phyloP scores from a whole-genome alignment of 2,113 vertebrate species.

The Leptodactylus fuscus region DNA sequence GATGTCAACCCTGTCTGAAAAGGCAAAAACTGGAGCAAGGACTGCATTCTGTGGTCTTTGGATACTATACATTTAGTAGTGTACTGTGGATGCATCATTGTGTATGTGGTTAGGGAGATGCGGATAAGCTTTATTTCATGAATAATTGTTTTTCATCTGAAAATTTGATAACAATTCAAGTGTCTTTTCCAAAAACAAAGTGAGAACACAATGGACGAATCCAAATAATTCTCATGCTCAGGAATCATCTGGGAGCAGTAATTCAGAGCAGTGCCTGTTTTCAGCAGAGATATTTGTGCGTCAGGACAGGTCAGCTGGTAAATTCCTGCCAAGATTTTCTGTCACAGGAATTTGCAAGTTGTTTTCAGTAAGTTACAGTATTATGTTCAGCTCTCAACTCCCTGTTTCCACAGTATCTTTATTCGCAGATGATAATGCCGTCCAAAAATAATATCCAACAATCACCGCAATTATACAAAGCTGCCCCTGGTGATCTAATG shows the following conservation, averaged over 20 bases:
- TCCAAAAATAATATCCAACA: conserved; percentile 35
- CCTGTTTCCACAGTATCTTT: conserved; percentile 11
- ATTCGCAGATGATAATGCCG: conserved; percentile 9
- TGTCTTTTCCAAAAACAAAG: not conserved
- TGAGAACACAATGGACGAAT: not conserved
- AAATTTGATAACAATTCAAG: not conserved
- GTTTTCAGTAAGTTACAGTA: conserved; percentile 21
- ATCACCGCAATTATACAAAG: conserved; percentile 22
- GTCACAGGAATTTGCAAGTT: conserved; percentile 19
- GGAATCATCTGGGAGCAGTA: conserved; percentile 20
- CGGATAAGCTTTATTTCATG: not conserved
- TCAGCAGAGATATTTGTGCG: conserved; percentile 14
- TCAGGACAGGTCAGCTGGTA: conserved; percentile 1
- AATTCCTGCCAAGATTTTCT: conserved; percentile 35
- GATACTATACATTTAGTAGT: too few relatives aligned
- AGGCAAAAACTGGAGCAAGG: not conserved
- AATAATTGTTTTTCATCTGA: not conserved
- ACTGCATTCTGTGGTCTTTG: not conserved
- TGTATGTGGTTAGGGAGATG: not conserved
- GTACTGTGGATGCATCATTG: too few relatives aligned
- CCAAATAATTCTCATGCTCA: not conserved
- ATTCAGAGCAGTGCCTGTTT: not conserved
- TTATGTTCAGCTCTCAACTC: not conserved
- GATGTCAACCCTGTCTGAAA: too few relatives aligned
- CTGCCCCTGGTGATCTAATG: conserved; percentile 35